Evolutionary conservation across 2,888 invertebrate species (phyloP), one percentile per base, ranked within the genome.

Genomic region (Heliconius aoede): DNA sequence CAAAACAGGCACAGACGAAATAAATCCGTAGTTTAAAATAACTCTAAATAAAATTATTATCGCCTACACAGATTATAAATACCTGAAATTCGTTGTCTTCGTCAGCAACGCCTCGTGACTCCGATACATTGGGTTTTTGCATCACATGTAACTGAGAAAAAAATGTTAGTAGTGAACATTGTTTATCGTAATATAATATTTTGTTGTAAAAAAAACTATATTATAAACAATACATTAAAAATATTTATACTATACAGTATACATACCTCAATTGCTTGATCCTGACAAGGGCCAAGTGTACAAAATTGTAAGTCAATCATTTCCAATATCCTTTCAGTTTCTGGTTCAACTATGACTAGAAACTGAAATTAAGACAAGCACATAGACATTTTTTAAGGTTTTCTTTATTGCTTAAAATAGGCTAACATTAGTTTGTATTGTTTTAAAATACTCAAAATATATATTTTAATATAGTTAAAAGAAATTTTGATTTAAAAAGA

Each of bases 221-320:
- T n/a, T 55, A 55, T n/a, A 21, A n/a, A 55, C 8, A 55, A n/a
- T 55, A 55, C 11, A n/a, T 18, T 3, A 9, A 55, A 55, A n/a
- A 55, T 55, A n/a, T 55, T 3, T n/a, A 32, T 55, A 18, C 3
- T n/a, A 32, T 30, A 76, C 76, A 81, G 1, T 18, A 32, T 30
- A 76, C 76, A 81, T 81, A 92, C 93, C 88, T 91, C 88, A 26
- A 93, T 84, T 15, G 87, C 80, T 21, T 86, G 80, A 32, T 89
- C 91, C 28, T 85, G 80, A 79, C 86, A 88, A 0, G 90, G 86
- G 1, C 83, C 82, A 9, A 94, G 80, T 0, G 83, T 80, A 81
- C 93, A 93, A 51, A 77, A 84, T 8, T 85, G 86, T 26, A 90
- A 86, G 71, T 92, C 91, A 4, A 94, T 89, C 91, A 90, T 92